Evolutionary conservation across 2,797 vertebrate species (phyloP).

Genomic region (Avahi laniger): DNA sequence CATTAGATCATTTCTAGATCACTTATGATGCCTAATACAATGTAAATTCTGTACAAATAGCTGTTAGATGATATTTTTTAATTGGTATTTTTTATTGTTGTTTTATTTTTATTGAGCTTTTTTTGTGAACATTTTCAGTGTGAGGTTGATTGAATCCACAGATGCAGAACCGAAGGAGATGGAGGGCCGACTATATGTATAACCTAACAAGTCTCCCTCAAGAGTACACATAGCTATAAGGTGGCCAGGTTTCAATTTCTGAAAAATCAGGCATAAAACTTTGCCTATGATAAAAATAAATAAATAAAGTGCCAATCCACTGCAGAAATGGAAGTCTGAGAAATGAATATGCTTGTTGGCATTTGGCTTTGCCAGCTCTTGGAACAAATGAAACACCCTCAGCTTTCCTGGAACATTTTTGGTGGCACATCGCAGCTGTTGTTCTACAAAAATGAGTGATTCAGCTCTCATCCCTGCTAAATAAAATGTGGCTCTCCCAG

Average conservation of each 20-base stretch:
- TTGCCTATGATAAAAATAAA: neutral
- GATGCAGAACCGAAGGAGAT: neutral
- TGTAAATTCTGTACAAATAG: neutral
- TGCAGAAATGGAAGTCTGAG: conserved; percentile 47
- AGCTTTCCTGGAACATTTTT: conserved; percentile 69
- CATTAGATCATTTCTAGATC: neutral
- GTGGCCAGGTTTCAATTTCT: conserved; percentile 30
- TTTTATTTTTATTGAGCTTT: neutral
- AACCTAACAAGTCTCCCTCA: neutral
- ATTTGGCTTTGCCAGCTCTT: conserved; percentile 67
- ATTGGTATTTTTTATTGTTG: too few species aligned
- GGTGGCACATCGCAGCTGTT: conserved; percentile 53
- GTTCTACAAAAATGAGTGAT: conserved; percentile 62
- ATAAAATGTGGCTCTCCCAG: conserved; percentile 25
- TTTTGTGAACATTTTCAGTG: neutral
- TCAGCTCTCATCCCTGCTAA: conserved; percentile 46
- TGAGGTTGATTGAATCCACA: neutral
- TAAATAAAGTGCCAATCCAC: conserved; percentile 4
- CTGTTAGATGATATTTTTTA: neutral
- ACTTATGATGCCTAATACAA: neutral
- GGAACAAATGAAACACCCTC: conserved; percentile 66
- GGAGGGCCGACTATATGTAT: neutral
- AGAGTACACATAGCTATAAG: neutral
- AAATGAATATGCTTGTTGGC: conserved; percentile 63
- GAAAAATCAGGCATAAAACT: conserved; percentile 33